These are phyloP conservation scores for Caenorhabditis remanei DNA, from an alignment of 1,140 invertebrate genomes.

Conservation along the genomic window DNA sequence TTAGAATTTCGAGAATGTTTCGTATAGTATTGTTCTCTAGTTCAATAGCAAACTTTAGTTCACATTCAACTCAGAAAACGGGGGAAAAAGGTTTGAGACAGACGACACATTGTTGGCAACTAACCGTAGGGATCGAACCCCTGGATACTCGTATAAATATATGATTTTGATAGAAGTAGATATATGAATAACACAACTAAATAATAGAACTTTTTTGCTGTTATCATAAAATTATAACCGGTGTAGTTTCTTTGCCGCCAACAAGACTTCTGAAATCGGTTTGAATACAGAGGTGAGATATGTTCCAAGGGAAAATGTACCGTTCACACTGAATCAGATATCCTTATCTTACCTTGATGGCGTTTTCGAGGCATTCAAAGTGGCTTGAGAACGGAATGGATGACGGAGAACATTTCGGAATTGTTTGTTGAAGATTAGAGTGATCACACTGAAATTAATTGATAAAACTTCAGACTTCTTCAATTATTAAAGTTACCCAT, in stretches of 20 bases:
- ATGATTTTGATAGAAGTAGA: neutral
- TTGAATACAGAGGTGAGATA: neutral
- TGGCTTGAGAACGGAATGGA: conserved; percentile 54
- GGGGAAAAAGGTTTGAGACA: neutral
- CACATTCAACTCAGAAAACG: neutral
- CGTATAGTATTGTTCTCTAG: no score
- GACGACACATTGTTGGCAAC: neutral
- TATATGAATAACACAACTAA: neutral
- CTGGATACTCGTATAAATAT: neutral
- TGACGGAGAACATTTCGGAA: conserved; percentile 46
- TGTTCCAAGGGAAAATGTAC: neutral
- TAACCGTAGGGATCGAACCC: neutral
- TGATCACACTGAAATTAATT: conserved; percentile 55
- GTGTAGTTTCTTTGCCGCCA: conserved; percentile 28
- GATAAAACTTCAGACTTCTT: neutral
- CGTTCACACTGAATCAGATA: neutral
- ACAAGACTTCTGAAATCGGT: conserved; percentile 34
- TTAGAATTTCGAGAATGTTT: no score
- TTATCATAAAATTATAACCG: conserved; percentile 21
- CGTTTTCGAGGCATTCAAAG: conserved; percentile 7
- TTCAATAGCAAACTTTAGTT: no score
- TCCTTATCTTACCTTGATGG: conserved; percentile 11
- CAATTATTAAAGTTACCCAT: conserved; percentile 6
- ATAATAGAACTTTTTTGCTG: neutral
- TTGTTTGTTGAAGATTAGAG: conserved; percentile 53